Percentiles rank a stretch among this genome's conserved stretches.
Conservation (phyloP, 2,888 invertebrate species). For the Tinea semifulvella region DNA sequence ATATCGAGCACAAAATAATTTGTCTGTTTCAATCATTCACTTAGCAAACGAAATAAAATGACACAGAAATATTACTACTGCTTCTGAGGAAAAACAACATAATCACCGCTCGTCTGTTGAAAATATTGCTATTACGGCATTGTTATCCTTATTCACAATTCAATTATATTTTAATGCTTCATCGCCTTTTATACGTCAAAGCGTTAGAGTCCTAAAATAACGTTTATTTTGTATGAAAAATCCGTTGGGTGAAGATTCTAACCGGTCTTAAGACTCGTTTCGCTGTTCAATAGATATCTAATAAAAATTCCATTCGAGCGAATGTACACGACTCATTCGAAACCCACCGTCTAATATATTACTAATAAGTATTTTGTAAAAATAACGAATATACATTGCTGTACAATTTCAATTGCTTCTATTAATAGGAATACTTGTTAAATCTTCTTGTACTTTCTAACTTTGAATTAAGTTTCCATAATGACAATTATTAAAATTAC, state of each 20-base stretch:
- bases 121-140: conserved; percentile 1
- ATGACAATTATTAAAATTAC: too few species aligned
- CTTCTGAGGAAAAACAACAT: background rate
- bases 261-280: conserved; percentile 14
- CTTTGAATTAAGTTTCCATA: too few species aligned
- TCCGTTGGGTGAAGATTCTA: conserved; percentile 13
- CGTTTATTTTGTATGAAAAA: conserved; percentile 13
- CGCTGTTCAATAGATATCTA: conserved; percentile 14
- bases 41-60: background rate
- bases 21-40: background rate
- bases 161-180: conserved; percentile 8
- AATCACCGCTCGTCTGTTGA: conserved; percentile 1
- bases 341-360: conserved; percentile 1
- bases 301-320: conserved; percentile 19
- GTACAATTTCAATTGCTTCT: too few species aligned
- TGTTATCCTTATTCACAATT: conserved; percentile 5
- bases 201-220: conserved; percentile 11
- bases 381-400: too few species aligned
- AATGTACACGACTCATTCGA: background rate
- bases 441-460: too few species aligned
- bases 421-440: too few species aligned
- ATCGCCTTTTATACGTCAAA: background rate
- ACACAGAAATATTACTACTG: background rate
- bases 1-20: background rate
- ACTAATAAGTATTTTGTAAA: too few species aligned